Conservation (phyloP, 30 jellyfish, hydroid and myxozoan genomes). For the Phacellophora camtschatica region DNA sequence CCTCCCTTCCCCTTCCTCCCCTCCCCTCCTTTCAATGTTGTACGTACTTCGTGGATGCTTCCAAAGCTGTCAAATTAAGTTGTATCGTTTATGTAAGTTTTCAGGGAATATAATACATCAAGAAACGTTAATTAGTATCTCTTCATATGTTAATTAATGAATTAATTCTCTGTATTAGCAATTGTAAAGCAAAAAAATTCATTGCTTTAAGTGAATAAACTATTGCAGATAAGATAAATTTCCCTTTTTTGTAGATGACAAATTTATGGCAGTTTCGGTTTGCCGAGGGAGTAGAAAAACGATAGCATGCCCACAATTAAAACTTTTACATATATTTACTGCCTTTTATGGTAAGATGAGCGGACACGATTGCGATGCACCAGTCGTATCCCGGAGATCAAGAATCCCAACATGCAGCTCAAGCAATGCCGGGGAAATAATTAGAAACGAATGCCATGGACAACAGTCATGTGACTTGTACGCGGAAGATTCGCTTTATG, state of each 20-base stretch:
- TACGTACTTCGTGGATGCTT: too few relatives aligned
- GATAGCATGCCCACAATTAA: conserved; percentile 81
- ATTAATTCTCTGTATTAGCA: too few relatives aligned
- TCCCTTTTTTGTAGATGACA: background rate
- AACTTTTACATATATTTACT: conserved; percentile 84
- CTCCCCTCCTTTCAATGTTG: too few relatives aligned
- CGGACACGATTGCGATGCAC: conserved; percentile 97
- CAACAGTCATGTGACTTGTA: conserved; percentile 98
- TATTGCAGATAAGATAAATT: too few relatives aligned
- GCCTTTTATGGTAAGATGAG: conserved; percentile 97
- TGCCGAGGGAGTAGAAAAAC: conserved; percentile 91
- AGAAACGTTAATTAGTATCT: too few relatives aligned
- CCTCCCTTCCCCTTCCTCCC: too few relatives aligned
- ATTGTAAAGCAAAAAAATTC: too few relatives aligned
- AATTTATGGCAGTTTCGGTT: conserved; percentile 82
- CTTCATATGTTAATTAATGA: too few relatives aligned
- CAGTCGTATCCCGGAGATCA: conserved; percentile 72
- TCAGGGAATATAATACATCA: too few relatives aligned
- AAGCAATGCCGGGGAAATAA: conserved; percentile 71
- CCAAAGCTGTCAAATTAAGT: too few relatives aligned
- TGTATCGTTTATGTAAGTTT: too few relatives aligned
- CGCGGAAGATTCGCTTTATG: conserved; percentile 89
- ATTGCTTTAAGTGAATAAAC: too few relatives aligned
- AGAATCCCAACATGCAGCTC: conserved; percentile 97
- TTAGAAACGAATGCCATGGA: conserved; percentile 90